phyloP scores from a whole-genome alignment of 1,140 invertebrate genomes.

The Macrocentrus cingulum region DNA sequence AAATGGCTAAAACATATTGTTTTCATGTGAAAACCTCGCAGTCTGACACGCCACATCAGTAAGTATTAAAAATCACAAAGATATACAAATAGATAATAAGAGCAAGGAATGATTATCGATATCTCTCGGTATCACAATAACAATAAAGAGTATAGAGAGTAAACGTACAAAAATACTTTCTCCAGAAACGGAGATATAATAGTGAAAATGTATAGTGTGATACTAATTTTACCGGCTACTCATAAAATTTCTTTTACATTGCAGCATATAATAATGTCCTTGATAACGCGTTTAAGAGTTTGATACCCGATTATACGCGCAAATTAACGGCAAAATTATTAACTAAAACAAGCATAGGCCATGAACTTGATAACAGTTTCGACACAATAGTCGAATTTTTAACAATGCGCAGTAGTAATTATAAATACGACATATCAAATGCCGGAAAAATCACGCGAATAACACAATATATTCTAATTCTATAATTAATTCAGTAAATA shows the following conservation, averaged over 20 bases:
- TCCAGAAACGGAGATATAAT: constrained; percentile 33
- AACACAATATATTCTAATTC: constrained; percentile 11
- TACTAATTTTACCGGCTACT: constrained; percentile 29
- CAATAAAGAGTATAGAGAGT: constrained; percentile 50
- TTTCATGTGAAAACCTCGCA: too few relatives aligned
- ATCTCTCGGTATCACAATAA: constrained; percentile 47
- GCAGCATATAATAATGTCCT: too few relatives aligned
- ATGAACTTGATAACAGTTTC: constrained; percentile 16
- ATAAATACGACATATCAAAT: constrained; percentile 21
- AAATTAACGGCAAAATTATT: constrained; percentile 4
- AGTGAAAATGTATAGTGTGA: constrained; percentile 38
- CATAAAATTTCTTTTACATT: background rate
- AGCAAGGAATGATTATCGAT: constrained; percentile 25
- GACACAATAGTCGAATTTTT: constrained; percentile 3
- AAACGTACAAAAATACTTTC: constrained; percentile 55
- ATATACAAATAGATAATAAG: too few relatives aligned
- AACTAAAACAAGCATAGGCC: constrained; percentile 15
- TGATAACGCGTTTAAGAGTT: too few relatives aligned
- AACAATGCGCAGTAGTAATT: constrained; percentile 15
- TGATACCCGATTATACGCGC: constrained; percentile 10
- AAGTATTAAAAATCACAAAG: too few relatives aligned
- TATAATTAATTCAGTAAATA: constrained; percentile 6
- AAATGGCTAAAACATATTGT: too few relatives aligned
- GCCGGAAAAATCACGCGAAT: constrained; percentile 13
- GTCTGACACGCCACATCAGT: too few relatives aligned